Evolutionary conservation across 2,113 vertebrate genomes (phyloP), one percentile per base, ranked within the genome.

Genomic region (Misgurnus anguillicaudatus): DNA sequence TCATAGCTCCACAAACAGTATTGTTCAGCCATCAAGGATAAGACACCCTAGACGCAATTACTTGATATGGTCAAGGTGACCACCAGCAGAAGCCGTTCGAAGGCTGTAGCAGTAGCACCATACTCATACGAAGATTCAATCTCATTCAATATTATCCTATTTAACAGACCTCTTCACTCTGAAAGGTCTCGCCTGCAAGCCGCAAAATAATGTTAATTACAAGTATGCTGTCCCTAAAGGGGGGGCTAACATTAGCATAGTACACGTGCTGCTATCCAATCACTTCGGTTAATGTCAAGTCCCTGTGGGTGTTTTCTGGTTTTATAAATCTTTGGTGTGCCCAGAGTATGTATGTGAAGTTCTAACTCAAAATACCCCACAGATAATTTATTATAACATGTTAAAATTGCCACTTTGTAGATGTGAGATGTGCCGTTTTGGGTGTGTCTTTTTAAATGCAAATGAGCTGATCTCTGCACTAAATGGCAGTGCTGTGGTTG

Each of bases 61-160:
- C 70, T 58, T 45, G 39, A 13, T 74, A 31, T 31, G 79, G 83
- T 83, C 81, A 85, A 84, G 81, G 78, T 84, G 83, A 84, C 77
- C 85, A 66, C 80, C 84, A 57, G 82, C 21, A 61, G 47, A 21
- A 66, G 80, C 78, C 80, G 77, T 85, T 84, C 86, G 84, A 79
- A 78, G 80, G 53, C 8, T 60, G n/a, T 45, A 31, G 24, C 24
- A 31, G 24, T 3, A 31, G 24, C 24, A 31, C 24, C 24, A 31
- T 31, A 70, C 79, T 75, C 4, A 67, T 51, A 83, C 39, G 73
- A 71, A 63, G 76, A 58, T 83, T 61, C 39, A 79, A 75, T 80
- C 66, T 80, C 82, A 89, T n/a, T n/a, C n/a, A n/a, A n/a, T n/a
- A 90, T 90, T 89, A 89, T 84, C 79, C 85, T 88, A 84, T 90